Base-by-base conservation (phyloP, 2,888 invertebrate genomes). In the Sylvicola fuscatus region DNA sequence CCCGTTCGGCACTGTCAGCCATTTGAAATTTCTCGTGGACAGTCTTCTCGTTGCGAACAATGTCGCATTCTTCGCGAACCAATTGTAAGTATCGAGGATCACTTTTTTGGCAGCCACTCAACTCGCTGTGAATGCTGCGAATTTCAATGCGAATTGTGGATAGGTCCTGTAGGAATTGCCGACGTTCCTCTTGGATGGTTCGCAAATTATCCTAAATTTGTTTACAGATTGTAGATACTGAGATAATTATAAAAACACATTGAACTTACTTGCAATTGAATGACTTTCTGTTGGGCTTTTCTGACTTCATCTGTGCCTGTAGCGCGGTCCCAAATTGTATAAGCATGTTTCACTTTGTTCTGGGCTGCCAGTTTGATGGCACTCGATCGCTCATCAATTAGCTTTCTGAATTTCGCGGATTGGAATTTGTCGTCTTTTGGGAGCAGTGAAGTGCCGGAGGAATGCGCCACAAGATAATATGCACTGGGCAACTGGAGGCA, bases 1-100 rank as follows among this genome's bases (percentile, higher is more conserved):
- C 78, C 3, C 83, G 58, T 53, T 87, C 86, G n/a, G 68, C 66
- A 32, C 71, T 64, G 50, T 86, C 86, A 1, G 70, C 65, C 2
- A 66, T 60, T 10, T 67, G 61, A 47, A 82, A 76, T 11, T 70
- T 57, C 1, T 65, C 58, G 1, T 68, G 57, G 2, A 78, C 56
- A 1, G 67, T 59, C 26, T 73, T 66, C 54, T 79, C 79, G 56
- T 69, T 60, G 38, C 66, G 64, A 38, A 72, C 62, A 3, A 67
- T 50, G 69, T 70, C 32, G 29, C 27, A 27, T 39, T 39, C 37
- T 8, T n/a, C 28, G 3, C 32, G 30, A 14, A 39, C 27, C 7
- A 39, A 29, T 2, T 37, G 34, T 16, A 39, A 34, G 26, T 33
- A 37, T 12, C 34, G 16, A n/a, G 21, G 15, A 21, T 39, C 37